Evolutionary conservation across 2,113 vertebrate genomes (phyloP), one percentile per base, ranked within the genome.

Genomic region (Willisornis vidua): DNA sequence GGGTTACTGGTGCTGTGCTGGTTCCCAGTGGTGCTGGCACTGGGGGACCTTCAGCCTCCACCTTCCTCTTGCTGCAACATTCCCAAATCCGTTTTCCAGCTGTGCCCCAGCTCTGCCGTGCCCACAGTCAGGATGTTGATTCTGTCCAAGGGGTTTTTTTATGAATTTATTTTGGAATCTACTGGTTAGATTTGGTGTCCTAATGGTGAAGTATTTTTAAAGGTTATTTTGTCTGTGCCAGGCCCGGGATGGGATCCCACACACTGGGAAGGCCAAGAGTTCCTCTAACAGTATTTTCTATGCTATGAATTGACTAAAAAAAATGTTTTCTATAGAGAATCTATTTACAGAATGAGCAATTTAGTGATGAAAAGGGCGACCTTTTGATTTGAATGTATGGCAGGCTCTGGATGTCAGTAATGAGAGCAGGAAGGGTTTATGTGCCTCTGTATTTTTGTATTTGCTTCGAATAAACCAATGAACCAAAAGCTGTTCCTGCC

Each of bases 381-480:
- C 54, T 79, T 87, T 88, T 85, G 49, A 79, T 22, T 17, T 24
- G 79, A 94, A 85, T 92, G 94, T 96, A 39, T 19, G 83, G 89
- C 92, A 95, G 91, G 84, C 95, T 96, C 90, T 82, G 51, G 67
- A 35, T 92, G 82, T 88, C 63, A 93, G 87, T 39, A 66, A 18
- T 57, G 79, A 97, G 17, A 94, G 87, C 87, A 91, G 62, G 25
- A 95, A 73, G 46, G 92, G 76, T 95, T 97, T 66, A 81, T 95
- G 96, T 97, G 96, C 97, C 97, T 96, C 71, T 96, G 95, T 98
- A 97, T 98, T 98, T 98, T 98, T 98, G 94, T 98, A 98, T 95
- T 85, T 63, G 92, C 96, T 92, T 97, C 65, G 54, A 98, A 98
- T 98, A 98, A 98, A 98, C 29, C 65, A 37, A 67, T 43, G 79